Base-by-base conservation (phyloP, 2,797 vertebrate species). In the Alosa sapidissima region DNA sequence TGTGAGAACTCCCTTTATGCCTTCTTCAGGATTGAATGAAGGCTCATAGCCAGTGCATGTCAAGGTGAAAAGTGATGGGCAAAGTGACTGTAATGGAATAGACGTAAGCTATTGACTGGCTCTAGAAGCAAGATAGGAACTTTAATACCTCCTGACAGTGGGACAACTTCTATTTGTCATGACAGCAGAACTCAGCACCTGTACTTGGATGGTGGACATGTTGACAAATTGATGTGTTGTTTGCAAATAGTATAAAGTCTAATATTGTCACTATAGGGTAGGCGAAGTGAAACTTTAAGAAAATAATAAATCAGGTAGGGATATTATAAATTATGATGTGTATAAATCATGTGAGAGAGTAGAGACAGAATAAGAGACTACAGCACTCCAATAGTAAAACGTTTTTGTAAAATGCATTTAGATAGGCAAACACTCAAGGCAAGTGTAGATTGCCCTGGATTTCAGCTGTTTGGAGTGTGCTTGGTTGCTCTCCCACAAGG, bases 141-240 rank as follows among this genome's bases (percentile, higher is more conserved):
- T 91, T 88, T 91, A 92, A 93, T 91, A 84, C 87, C 82, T 85
- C 65, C 81, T 83, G 90, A 91, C 91, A 90, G 88, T 87, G 2
- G 72, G 16, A 81, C 81, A 88, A 83, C 75, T 85, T 92, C 87
- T 86, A 89, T 92, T 92, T 93, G 93, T 92, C 91, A 91, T 88
- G 87, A 86, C 81, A 82, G 87, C 58, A n/a, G 91, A 90, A 88
- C 90, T 92, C 90, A 19, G 11, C 33, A 41, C 82, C 89, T 81
- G 78, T 88, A 78, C 72, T 78, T 86, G 89, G 91, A 81, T 88
- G 16, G 33, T 19, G 86, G 89, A 92, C 88, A 86, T 82, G 82
- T 85, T 87, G 89, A 91, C 89, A 90, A 91, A 90, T 81, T 84
- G 45, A 82, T 85, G 49, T 82, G 86, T 88, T 89, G 89, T 90